Percentiles rank a stretch among this genome's conserved stretches.
phyloP scores from a whole-genome alignment of 2,797 vertebrate species.

The Chaenodraco wilsoni region DNA sequence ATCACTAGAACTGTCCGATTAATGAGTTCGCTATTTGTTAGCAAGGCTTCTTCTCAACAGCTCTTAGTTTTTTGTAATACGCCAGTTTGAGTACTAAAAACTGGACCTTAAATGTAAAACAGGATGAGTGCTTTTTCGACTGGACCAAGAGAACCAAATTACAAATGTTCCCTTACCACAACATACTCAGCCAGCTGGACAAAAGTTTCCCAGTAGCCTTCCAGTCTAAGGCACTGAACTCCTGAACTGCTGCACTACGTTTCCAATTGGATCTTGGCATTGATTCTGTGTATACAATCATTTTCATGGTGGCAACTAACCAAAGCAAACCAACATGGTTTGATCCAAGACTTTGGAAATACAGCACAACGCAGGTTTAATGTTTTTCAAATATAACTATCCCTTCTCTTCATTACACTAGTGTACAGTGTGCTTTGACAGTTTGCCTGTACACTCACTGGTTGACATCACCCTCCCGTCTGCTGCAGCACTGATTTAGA shows the following conservation, averaged over 20 bases:
- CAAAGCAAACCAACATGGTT: not conserved
- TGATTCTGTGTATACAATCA: not conserved
- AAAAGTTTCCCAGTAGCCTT: not conserved
- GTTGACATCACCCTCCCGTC: constrained; percentile 38
- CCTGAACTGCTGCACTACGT: no score
- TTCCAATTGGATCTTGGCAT: not conserved
- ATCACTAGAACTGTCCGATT: constrained; percentile 43
- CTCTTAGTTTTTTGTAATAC: not conserved
- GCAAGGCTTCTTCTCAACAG: constrained; percentile 1
- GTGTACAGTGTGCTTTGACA: constrained; percentile 5
- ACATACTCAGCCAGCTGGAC: not conserved
- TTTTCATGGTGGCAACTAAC: not conserved
- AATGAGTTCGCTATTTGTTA: constrained; percentile 19
- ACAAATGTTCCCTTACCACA: constrained; percentile 5
- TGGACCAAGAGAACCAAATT: not conserved
- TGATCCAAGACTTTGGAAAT: constrained; percentile 1
- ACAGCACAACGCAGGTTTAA: not conserved
- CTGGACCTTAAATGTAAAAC: not conserved
- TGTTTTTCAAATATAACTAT: not conserved
- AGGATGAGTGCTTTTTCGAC: not conserved
- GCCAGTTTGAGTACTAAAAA: not conserved
- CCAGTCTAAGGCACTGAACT: not conserved
- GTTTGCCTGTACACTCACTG: constrained; percentile 33
- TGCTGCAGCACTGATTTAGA: constrained; percentile 72
- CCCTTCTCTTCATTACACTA: not conserved